Base-by-base conservation (phyloP, 1,140 invertebrate genomes). In the Monomorium pharaonis region DNA sequence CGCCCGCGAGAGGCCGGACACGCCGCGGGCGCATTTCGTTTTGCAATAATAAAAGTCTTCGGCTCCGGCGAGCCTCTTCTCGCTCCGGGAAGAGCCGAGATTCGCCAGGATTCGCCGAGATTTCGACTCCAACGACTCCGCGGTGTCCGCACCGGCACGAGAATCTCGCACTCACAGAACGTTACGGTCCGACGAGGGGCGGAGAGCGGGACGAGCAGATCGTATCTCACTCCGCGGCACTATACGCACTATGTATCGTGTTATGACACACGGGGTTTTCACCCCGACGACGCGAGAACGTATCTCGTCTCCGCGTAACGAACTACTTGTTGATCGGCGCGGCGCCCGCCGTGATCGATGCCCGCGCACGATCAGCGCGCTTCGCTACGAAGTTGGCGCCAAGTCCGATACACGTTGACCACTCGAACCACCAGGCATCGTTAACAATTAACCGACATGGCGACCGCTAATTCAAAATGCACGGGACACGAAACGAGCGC, bases 321-420 rank as follows among this genome's bases (percentile, higher is more conserved):
- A 80, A 80, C 76, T 80, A 80, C 76, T 80, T 80, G 76, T 80
- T 80, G 76, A 80, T 80, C 76, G 24, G 47, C 76, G 76, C 60
- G 37, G 37, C 37, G 37, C 37, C n/a, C n/a, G n/a, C n/a, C n/a
- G n/a, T n/a, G n/a, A 37, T 37, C 37, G 0, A 7, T 78, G 24
- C 24, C 16, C 27, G 44, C 44, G 44, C 62, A 30, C 44, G 16
- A 51, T 27, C n/a, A 21, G 37, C 7, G 27, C 60, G 44, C 33
- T 4, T 63, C 27, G 30, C 37, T n/a, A n/a, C n/a, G 30, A 42
- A 51, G 44, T 54, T 80, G 21, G n/a, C 44, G 76, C 30, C 44
- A 69, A 80, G 0, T 27, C 27, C 30, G 30, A 37, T 3, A 18
- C n/a, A 30, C 37, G 1, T 21, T 27, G 30, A 49, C 18, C 51